Base-by-base conservation (phyloP, 2,888 invertebrate species). In the Tipula confusa region DNA sequence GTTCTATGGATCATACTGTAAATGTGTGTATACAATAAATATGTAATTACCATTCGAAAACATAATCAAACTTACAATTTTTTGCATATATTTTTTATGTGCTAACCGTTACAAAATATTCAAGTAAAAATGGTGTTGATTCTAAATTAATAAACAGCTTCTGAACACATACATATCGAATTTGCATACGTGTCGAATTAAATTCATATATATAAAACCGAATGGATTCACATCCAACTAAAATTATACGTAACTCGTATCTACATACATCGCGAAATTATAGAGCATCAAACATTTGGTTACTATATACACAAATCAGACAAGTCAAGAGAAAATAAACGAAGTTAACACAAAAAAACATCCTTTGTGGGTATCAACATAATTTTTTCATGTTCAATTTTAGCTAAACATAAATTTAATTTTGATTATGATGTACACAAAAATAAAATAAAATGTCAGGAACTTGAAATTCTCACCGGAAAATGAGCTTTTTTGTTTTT, bases 311-410 rank as follows among this genome's bases (percentile, higher is more conserved):
- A 48, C 15, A 48, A 48, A 48, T 18, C 15, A 64, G 64, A 64
- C 18, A 64, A 64, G 11, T 64, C 64, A 24, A 15, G 64, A 64
- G 24, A 64, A 64, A 4, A 24, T 7, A 64, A 38, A 2, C 1
- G 13, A 13, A 13, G 13, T 13, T n/a, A n/a, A n/a, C n/a, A n/a
- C n/a, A 38, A 13, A 38, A 64, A 64, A 64, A 64, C 64, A 64
- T 64, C 64, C 64, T 18, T 24, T 24, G 64, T 64, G 64, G 64
- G 64, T 64, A 24, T 64, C 18, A 64, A 64, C 64, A 64, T 31
- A 31, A 64, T 64, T 64, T 64, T 64, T 64, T 64, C 24, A 64
- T 64, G 64, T 64, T 64, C 64, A 64, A n/a, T 64, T 64, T 64
- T 64, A 24, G 24, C 64, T 64, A 64, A 64, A 64, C 64, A 64